A percentile compares a stretch with the other conserved stretches of the same genome.
Conservation (phyloP, 2,888 invertebrate genomes). For the Agelastica alni region DNA sequence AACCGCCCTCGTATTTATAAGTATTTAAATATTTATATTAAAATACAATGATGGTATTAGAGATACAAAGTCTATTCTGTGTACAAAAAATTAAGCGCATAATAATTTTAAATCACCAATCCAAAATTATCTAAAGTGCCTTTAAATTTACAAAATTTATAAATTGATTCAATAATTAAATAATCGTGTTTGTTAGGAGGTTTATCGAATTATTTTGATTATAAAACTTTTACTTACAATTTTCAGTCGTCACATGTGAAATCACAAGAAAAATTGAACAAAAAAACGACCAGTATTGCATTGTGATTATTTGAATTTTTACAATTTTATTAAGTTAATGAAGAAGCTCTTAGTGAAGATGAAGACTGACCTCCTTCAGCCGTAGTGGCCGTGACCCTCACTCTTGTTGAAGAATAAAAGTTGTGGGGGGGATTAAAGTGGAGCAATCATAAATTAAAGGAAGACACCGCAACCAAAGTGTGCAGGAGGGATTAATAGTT, state of each 20-base stretch:
- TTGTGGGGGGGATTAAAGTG: conserved; percentile 27
- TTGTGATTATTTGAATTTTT: not conserved
- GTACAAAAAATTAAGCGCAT: too few species aligned
- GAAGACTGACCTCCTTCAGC: conserved; percentile 29
- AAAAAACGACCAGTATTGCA: conserved; percentile 20
- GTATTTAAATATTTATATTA: too few species aligned
- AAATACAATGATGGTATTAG: too few species aligned
- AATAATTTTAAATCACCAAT: too few species aligned
- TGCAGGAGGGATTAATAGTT: too few species aligned
- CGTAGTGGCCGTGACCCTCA: conserved; percentile 31
- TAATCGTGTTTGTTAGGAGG: not conserved
- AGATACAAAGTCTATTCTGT: too few species aligned
- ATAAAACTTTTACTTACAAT: conserved; percentile 23
- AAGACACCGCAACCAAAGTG: too few species aligned
- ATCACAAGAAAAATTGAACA: conserved; percentile 10
- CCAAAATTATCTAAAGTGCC: too few species aligned
- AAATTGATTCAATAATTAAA: too few species aligned
- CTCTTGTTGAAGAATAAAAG: conserved; percentile 20
- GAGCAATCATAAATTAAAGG: too few species aligned
- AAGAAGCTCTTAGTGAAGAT: conserved; percentile 21
- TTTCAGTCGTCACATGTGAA: conserved; percentile 15
- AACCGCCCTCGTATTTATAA: too few species aligned
- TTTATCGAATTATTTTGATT: not conserved
- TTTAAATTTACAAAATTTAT: too few species aligned
- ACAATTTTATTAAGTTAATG: conserved; percentile 1